phyloP scores from a whole-genome alignment of 1,140 invertebrate species.

The Drosophila elegans region DNA sequence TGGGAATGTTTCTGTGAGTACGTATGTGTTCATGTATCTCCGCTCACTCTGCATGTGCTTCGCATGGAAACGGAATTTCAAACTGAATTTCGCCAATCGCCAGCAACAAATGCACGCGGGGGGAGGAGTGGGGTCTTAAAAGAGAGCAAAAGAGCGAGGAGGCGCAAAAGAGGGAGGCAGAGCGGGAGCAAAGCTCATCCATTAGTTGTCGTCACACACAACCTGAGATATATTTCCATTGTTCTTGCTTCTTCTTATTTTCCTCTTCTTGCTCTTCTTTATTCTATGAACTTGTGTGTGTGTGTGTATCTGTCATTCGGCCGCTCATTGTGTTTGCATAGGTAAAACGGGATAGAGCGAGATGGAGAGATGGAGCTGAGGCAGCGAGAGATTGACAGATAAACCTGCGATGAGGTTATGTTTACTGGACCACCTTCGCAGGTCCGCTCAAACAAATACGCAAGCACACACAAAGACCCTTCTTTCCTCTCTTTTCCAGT shows the following conservation, averaged over 20 bases:
- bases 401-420: slow-evolving; percentile 40
- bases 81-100: slow-evolving; percentile 35
- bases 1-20: slow-evolving; percentile 1
- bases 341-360: slow-evolving; percentile 23
- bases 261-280: slow-evolving; percentile 30
- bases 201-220: slow-evolving; percentile 45
- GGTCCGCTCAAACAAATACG: slow-evolving; percentile 31
- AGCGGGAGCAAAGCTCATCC: slow-evolving; percentile 44
- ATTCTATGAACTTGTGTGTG: slow-evolving; percentile 45
- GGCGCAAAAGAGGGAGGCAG: slow-evolving; percentile 22
- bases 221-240: slow-evolving; percentile 45
- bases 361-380: slow-evolving; percentile 11
- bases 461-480: not conserved
- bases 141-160: slow-evolving; percentile 14
- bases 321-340: slow-evolving; percentile 59
- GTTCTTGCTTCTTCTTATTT: slow-evolving; percentile 33
- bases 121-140: not conserved
- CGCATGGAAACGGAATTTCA: slow-evolving; percentile 17
- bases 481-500: slow-evolving; percentile 1
- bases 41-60: slow-evolving; percentile 24
- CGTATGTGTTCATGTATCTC: not conserved
- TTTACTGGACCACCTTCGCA: slow-evolving; percentile 56
- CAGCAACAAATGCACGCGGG: slow-evolving; percentile 21
- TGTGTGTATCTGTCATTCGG: slow-evolving; percentile 63
- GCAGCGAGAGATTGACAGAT: slow-evolving; percentile 49